Conservation (phyloP, 2,888 invertebrate genomes). For the Xanthia togata region DNA sequence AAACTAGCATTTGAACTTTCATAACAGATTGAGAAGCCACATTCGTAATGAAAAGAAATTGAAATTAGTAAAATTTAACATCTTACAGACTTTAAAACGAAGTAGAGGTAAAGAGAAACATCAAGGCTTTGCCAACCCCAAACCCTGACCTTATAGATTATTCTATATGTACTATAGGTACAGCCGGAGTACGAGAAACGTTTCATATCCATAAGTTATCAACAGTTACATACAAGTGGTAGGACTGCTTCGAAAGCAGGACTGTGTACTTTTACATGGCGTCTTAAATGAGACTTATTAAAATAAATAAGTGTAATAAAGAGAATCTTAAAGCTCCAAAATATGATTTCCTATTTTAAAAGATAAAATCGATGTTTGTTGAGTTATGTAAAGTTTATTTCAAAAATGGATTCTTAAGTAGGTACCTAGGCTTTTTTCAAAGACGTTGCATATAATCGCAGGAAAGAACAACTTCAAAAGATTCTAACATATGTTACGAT, state of each 20-base stretch:
- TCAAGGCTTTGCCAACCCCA: not conserved
- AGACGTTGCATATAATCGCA: not conserved
- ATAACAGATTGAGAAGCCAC: not conserved
- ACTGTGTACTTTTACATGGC: not conserved
- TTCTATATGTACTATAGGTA: not conserved
- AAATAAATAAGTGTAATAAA: not conserved
- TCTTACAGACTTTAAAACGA: not conserved
- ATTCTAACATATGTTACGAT: no score
- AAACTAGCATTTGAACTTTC: not conserved
- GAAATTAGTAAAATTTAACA: not conserved
- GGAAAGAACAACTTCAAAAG: not conserved
- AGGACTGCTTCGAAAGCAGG: slow-evolving; percentile 14
- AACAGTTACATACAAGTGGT: slow-evolving; percentile 33
- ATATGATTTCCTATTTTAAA: not conserved
- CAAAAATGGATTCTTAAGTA: not conserved
- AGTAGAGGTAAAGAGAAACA: not conserved
- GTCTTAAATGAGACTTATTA: not conserved
- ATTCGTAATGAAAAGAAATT: not conserved
- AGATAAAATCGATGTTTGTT: not conserved
- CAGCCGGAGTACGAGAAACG: not conserved
- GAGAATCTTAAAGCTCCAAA: no score
- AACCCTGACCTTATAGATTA: slow-evolving; percentile 23
- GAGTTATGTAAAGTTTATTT: not conserved
- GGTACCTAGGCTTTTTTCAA: not conserved
- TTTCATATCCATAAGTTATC: slow-evolving; percentile 23